Conservation (phyloP, 2,888 invertebrate genomes). For the Acanthoscelides obtectus region DNA sequence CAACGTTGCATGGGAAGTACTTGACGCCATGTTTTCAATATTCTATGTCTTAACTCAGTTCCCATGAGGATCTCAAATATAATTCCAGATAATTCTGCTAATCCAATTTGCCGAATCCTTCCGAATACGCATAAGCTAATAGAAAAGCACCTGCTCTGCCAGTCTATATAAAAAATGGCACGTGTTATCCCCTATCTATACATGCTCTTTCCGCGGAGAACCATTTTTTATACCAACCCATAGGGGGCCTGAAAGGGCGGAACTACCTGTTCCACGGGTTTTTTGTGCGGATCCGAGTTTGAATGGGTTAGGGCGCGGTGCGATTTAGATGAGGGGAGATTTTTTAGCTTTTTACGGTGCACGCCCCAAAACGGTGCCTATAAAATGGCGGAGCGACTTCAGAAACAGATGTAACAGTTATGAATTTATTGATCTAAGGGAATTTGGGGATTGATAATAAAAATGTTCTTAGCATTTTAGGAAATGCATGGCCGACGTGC, state of each 20-base stretch:
- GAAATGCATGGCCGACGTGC: too few species aligned
- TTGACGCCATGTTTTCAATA: too few species aligned
- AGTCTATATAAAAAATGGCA: constrained; percentile 14
- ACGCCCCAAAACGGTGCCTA: neutral
- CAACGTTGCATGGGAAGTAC: too few species aligned
- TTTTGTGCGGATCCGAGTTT: constrained; percentile 14
- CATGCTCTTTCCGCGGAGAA: neutral
- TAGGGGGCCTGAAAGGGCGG: neutral
- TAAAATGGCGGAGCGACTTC: neutral
- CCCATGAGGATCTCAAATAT: too few species aligned
- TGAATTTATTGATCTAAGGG: too few species aligned
- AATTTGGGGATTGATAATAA: too few species aligned
- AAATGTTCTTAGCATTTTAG: too few species aligned
- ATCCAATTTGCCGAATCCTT: too few species aligned
- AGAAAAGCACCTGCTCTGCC: neutral
- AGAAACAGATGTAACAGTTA: too few species aligned
- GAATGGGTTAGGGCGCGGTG: neutral
- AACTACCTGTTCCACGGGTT: constrained; percentile 9
- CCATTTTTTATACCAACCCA: neutral
- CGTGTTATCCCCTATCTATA: constrained; percentile 6
- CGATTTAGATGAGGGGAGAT: neutral
- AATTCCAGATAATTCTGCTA: too few species aligned
- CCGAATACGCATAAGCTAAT: too few species aligned
- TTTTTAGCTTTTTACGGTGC: neutral
- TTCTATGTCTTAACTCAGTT: too few species aligned